phyloP scores from a whole-genome alignment of 2,113 vertebrate species.

The Laticauda colubrina region DNA sequence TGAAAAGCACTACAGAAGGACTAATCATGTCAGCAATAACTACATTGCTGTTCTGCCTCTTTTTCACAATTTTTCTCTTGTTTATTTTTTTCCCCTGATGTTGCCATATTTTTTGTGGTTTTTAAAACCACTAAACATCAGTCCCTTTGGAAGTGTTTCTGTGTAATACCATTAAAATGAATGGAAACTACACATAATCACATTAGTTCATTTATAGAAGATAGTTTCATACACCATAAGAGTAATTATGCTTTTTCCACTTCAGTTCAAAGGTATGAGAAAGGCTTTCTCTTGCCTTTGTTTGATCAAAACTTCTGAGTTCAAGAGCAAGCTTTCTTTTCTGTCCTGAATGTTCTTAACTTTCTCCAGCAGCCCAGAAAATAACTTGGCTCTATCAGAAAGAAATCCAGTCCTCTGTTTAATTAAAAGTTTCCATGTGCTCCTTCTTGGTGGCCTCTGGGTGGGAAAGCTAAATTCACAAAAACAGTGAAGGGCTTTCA shows the following conservation, averaged over 20 bases:
- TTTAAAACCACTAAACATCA: background rate
- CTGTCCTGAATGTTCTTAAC: slow-evolving; percentile 24
- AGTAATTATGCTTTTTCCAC: background rate
- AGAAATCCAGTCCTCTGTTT: slow-evolving; percentile 28
- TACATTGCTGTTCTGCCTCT: background rate
- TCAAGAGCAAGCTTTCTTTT: slow-evolving; percentile 39
- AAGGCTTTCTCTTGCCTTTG: slow-evolving; percentile 19
- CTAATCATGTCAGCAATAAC: background rate
- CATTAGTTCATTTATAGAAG: background rate
- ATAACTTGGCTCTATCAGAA: slow-evolving; percentile 32
- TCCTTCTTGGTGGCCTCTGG: slow-evolving; percentile 29
- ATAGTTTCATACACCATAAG: background rate
- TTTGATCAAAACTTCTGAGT: slow-evolving; percentile 51
- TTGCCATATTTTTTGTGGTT: background rate
- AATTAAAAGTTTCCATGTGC: slow-evolving; percentile 61
- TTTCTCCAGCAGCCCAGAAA: slow-evolving; percentile 44
- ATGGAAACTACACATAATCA: background rate
- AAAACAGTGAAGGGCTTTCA: slow-evolving; percentile 50
- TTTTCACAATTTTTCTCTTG: background rate
- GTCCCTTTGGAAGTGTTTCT: background rate
- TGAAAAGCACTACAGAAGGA: background rate
- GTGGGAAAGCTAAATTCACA: slow-evolving; percentile 29
- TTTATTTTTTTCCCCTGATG: background rate
- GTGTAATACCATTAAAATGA: background rate
- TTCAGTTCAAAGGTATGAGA: background rate